A percentile compares a stretch with the other conserved stretches of the same genome.
These are phyloP conservation scores for Ianthella basta DNA, from an alignment of 37 sponge, comb jelly and placozoan genomes.

Conservation along the genomic window DNA sequence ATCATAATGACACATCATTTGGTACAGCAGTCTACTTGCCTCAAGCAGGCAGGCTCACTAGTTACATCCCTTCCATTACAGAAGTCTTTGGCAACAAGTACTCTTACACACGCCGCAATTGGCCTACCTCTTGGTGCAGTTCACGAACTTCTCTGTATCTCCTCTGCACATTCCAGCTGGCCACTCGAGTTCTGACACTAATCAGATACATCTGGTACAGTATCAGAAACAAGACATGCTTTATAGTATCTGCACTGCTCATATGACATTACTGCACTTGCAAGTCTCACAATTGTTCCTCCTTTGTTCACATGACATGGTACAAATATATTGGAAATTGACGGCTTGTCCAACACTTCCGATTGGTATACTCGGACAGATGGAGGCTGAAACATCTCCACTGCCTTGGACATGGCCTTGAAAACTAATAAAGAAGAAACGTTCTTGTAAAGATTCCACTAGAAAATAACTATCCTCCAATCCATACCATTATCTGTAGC, in stretches of 20 bases:
- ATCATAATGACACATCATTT: too few species aligned
- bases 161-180: conserved; percentile 55
- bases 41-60: too few species aligned
- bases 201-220: too few species aligned
- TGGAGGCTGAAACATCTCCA: too few species aligned
- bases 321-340: conserved; percentile 32
- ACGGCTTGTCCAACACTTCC: conserved; percentile 38
- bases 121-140: conserved; percentile 62
- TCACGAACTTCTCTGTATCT: conserved; percentile 54
- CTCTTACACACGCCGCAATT: neutral
- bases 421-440: too few species aligned
- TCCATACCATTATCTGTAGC: too few species aligned
- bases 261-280: neutral
- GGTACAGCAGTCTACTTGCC: too few species aligned
- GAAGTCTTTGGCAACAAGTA: neutral
- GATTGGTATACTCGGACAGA: too few species aligned
- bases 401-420: too few species aligned
- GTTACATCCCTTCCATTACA: too few species aligned
- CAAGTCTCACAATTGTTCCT: conserved; percentile 42
- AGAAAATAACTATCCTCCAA: too few species aligned
- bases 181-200: neutral
- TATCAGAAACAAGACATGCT: neutral
- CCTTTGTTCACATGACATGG: conserved; percentile 28
- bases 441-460: too few species aligned
- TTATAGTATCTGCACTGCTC: neutral